phyloP scores from a whole-genome alignment of 2,888 invertebrate genomes.

The Leptopilina myrica region DNA sequence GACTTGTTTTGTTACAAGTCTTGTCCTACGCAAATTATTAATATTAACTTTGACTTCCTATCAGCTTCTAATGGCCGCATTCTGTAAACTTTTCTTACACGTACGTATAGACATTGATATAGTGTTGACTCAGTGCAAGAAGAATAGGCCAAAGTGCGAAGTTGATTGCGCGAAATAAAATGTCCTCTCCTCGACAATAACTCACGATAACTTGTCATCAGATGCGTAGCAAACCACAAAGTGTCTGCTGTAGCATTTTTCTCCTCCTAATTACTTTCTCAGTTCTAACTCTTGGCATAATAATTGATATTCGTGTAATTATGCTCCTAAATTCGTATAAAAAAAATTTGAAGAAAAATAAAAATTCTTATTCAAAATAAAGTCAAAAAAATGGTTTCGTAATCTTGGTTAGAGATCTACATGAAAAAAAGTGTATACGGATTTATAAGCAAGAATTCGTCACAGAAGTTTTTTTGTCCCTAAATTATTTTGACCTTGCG shows the following conservation, averaged over 20 bases:
- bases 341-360: too few species aligned
- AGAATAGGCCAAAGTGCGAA: conserved; percentile 36
- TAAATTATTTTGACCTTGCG: conserved; percentile 17
- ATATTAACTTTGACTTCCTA: conserved; percentile 25
- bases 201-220: conserved; percentile 19
- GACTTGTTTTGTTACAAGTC: not conserved
- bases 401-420: too few species aligned
- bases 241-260: not conserved
- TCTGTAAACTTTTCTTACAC: conserved; percentile 8
- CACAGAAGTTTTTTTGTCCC: not conserved
- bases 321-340: too few species aligned
- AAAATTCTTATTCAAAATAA: too few species aligned
- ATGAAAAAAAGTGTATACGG: too few species aligned
- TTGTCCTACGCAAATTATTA: conserved; percentile 31
- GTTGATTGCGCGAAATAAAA: conserved; percentile 38
- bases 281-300: not conserved
- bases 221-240: not conserved
- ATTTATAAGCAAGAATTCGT: not conserved
- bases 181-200: conserved; percentile 20
- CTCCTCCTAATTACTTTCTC: not conserved
- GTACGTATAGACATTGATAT: not conserved
- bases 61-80: conserved; percentile 28
- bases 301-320: too few species aligned
- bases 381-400: too few species aligned
- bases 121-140: conserved; percentile 32